These are phyloP conservation scores for Bactericera cockerelli DNA, from an alignment of 1,140 invertebrate genomes.

Conservation along the genomic window DNA sequence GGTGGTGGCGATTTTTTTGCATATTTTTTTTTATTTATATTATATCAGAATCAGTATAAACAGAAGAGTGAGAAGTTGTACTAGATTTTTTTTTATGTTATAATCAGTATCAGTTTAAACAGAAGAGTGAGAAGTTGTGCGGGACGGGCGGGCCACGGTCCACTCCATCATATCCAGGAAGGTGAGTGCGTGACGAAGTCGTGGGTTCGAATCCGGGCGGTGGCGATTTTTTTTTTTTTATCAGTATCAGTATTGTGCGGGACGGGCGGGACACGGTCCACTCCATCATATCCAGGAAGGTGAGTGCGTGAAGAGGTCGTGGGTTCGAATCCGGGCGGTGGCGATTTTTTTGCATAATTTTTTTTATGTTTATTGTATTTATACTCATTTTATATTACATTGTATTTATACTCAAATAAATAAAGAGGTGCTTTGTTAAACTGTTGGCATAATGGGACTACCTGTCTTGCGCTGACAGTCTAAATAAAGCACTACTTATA, in stretches of 20 bases:
- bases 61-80: no score
- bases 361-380: not conserved
- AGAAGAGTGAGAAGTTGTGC: constrained; percentile 36
- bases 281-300: constrained; percentile 91
- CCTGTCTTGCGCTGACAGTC: no score
- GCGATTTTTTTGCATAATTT: constrained; percentile 10
- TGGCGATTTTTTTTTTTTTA: not conserved
- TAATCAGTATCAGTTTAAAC: no score
- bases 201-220: not conserved
- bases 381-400: no score
- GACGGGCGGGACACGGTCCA: constrained; percentile 92
- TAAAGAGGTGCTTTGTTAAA: no score
- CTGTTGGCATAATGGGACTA: no score
- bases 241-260: no score
- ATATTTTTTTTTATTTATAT: constrained; percentile 12
- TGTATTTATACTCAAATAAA: no score
- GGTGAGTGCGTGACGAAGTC: constrained; percentile 32
- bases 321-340: no score
- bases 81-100: no score
- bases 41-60: no score
- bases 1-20: not conserved
- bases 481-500: no score
- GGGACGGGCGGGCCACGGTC: constrained; percentile 92
- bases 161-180: constrained; percentile 95
- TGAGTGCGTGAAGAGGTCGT: constrained; percentile 26